These are phyloP conservation scores for Virgularia gustaviana DNA, from an alignment of 92 coral and sea anemone genomes.

Conservation along the genomic window DNA sequence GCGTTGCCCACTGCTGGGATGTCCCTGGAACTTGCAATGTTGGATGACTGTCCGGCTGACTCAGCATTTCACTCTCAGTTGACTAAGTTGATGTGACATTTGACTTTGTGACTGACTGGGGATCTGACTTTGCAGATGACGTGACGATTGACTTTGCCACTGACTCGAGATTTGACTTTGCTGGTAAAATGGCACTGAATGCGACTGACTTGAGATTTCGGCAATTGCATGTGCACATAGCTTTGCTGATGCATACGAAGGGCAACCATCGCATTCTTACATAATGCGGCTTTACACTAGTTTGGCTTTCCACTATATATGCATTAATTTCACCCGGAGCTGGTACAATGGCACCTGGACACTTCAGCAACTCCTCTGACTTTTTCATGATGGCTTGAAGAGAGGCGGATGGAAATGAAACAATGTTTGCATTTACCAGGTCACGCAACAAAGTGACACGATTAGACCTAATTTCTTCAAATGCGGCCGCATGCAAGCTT, in stretches of 20 bases:
- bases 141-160: no score
- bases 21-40: no score
- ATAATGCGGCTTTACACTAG: constrained; percentile 2
- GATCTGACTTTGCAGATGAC: no score
- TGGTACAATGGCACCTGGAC: background rate
- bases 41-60: no score
- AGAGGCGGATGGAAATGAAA: background rate
- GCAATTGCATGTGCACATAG: constrained; percentile 4
- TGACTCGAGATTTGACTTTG: no score
- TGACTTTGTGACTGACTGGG: no score
- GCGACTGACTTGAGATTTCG: no score
- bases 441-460: background rate
- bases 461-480: background rate
- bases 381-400: background rate
- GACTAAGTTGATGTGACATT: no score
- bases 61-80: no score
- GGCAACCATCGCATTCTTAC: constrained; percentile 6
- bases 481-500: background rate
- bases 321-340: constrained; percentile 1
- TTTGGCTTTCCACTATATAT: constrained; percentile 11
- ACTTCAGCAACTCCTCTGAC: background rate
- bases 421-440: background rate
- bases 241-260: constrained; percentile 2
- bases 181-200: no score
- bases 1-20: no score